Evolutionary conservation across 2,888 invertebrate species (phyloP).

Genomic region (Aphodius sticticus): DNA sequence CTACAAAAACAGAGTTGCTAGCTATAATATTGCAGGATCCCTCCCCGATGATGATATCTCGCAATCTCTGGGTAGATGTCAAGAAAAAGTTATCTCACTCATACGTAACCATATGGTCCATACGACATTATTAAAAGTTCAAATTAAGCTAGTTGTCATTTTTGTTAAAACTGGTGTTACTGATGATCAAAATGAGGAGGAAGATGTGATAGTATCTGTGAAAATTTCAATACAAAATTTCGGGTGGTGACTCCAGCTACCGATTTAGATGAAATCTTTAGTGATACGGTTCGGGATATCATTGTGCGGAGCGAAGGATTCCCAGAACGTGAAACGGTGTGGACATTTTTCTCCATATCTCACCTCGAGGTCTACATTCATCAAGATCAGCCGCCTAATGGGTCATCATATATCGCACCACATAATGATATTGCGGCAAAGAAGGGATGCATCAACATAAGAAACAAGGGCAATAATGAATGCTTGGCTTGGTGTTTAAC

Average conservation of each 20-base stretch:
- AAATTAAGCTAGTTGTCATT: too few species aligned
- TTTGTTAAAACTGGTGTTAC: too few species aligned
- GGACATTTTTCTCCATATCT: not conserved
- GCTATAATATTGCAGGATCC: too few species aligned
- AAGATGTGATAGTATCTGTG: not conserved
- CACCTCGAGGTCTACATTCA: not conserved
- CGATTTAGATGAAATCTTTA: constrained; percentile 6
- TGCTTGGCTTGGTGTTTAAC: constrained; percentile 11
- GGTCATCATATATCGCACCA: not conserved
- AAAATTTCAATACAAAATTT: constrained; percentile 19
- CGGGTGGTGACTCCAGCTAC: not conserved
- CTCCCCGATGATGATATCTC: too few species aligned
- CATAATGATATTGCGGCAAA: not conserved
- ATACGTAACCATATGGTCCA: too few species aligned
- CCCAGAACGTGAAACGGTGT: not conserved
- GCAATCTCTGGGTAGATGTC: too few species aligned
- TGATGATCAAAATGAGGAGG: too few species aligned
- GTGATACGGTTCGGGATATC: not conserved
- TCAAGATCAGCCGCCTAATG: not conserved
- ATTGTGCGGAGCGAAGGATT: not conserved
- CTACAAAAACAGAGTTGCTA: too few species aligned
- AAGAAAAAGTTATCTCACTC: too few species aligned
- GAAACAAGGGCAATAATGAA: not conserved
- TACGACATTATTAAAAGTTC: too few species aligned
- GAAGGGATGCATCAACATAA: constrained; percentile 8